Evolutionary conservation across 1,140 invertebrate species (phyloP).

Genomic region (Drosophila funebris): DNA sequence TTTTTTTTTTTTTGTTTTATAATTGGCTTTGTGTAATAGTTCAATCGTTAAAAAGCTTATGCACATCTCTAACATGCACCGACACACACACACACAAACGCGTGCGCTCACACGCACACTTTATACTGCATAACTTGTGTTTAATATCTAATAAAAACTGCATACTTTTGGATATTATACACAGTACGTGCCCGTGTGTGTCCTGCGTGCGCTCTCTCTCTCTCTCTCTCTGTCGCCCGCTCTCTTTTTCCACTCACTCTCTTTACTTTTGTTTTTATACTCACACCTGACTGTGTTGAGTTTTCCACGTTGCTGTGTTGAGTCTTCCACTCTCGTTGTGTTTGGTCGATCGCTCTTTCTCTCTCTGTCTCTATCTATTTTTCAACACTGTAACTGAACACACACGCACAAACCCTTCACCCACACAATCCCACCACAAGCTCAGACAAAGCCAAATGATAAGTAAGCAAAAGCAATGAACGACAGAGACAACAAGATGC

Average conservation of each 20-base stretch:
- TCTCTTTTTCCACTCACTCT: not conserved
- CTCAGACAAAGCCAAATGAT: slow-evolving; percentile 25
- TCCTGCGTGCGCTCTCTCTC: not conserved
- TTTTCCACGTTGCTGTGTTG: slow-evolving; percentile 10
- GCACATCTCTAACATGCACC: slow-evolving; percentile 19
- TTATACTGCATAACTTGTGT: slow-evolving; percentile 35
- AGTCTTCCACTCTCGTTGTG: not conserved
- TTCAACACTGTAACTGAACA: slow-evolving; percentile 6
- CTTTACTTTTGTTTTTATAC: not conserved
- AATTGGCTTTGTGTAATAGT: slow-evolving; percentile 75
- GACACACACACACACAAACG: slow-evolving; percentile 19
- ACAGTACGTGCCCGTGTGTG: slow-evolving; percentile 43
- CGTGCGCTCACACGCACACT: slow-evolving; percentile 29
- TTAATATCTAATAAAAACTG: slow-evolving; percentile 37
- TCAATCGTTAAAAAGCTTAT: slow-evolving; percentile 17
- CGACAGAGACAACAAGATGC: slow-evolving; percentile 50
- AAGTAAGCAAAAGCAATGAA: slow-evolving; percentile 18
- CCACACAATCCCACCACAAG: not conserved
- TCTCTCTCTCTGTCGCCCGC: not conserved
- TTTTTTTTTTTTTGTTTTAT: slow-evolving; percentile 31
- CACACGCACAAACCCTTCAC: slow-evolving; percentile 1
- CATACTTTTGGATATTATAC: slow-evolving; percentile 20
- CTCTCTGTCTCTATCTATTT: not conserved
- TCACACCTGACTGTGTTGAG: slow-evolving; percentile 18
- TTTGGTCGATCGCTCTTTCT: not conserved